Percentiles rank a stretch among this genome's conserved stretches.
These are phyloP conservation scores for Eugnorisma glareosa DNA, from an alignment of 2,888 invertebrate genomes.

Conservation along the genomic window DNA sequence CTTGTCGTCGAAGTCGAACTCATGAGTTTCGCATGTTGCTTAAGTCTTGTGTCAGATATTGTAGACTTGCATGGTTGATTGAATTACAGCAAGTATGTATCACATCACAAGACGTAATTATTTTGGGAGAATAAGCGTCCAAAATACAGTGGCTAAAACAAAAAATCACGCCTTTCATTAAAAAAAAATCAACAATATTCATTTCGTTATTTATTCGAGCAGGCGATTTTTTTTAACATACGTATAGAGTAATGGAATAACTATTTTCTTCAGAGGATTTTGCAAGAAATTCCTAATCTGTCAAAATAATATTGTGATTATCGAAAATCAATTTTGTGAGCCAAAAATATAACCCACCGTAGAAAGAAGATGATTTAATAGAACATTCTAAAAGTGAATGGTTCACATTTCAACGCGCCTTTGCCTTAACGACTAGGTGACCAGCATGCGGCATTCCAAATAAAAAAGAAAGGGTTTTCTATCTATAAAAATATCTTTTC, in stretches of 20 bases:
- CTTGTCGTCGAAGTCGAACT: not conserved
- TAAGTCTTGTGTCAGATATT: not conserved
- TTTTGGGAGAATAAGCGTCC: not conserved
- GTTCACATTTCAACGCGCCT: not conserved
- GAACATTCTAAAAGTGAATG: not conserved
- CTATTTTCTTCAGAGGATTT: too few relatives aligned
- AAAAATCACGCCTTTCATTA: not conserved
- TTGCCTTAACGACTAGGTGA: slow-evolving; percentile 52
- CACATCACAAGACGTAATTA: too few relatives aligned
- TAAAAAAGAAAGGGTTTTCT: slow-evolving; percentile 51
- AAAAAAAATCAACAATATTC: not conserved
- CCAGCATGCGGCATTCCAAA: slow-evolving; percentile 43
- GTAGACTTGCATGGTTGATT: not conserved
- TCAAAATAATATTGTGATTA: too few relatives aligned
- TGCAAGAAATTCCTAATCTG: too few relatives aligned
- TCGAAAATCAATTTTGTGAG: not conserved
- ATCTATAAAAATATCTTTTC: slow-evolving; percentile 34
- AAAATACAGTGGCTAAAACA: not conserved
- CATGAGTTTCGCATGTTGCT: not conserved
- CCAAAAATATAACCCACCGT: not conserved
- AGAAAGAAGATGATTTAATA: too few relatives aligned
- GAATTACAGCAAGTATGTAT: not conserved
- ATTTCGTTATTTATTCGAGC: not conserved
- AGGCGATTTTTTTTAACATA: too few relatives aligned
- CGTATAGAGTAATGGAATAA: too few relatives aligned